phyloP scores from a whole-genome alignment of 1,140 invertebrate species.

The Brachystomella parvula region DNA sequence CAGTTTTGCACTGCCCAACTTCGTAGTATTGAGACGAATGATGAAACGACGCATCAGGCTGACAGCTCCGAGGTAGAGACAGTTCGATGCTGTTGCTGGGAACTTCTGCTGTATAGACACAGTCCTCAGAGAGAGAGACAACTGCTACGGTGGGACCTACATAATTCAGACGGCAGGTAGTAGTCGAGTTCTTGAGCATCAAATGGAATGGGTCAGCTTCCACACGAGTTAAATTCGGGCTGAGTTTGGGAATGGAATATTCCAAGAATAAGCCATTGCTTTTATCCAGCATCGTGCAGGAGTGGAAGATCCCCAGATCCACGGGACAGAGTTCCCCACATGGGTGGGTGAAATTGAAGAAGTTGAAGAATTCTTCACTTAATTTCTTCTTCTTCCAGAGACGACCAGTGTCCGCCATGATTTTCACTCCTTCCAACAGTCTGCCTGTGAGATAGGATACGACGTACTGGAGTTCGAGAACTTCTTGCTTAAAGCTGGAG shows the following conservation, averaged over 20 bases:
- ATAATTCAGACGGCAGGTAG: conserved; percentile 16
- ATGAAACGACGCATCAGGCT: background rate
- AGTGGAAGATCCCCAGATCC: background rate
- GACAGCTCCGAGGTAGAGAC: conserved; percentile 11
- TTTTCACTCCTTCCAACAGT: conserved; percentile 8
- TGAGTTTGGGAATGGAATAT: conserved; percentile 1
- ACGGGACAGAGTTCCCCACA: conserved; percentile 6
- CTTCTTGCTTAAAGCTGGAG: background rate
- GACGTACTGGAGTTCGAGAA: conserved; percentile 2
- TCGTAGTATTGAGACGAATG: background rate
- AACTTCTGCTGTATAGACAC: conserved; percentile 15
- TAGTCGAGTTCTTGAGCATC: background rate
- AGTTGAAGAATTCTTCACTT: background rate
- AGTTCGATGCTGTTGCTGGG: conserved; percentile 4
- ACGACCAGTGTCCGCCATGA: conserved; percentile 1
- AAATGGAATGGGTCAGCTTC: conserved; percentile 22
- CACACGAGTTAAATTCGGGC: background rate
- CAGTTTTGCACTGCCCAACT: background rate
- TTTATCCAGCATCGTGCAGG: background rate
- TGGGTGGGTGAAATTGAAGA: conserved; percentile 12
- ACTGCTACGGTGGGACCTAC: conserved; percentile 13
- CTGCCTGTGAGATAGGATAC: conserved; percentile 16
- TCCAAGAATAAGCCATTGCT: background rate
- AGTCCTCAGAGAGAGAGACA: background rate
- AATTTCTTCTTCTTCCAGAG: conserved; percentile 9